Percentiles rank a stretch among this genome's conserved stretches.
Conservation (phyloP, 2,888 invertebrate genomes). For the Acanthopleura granulata region DNA sequence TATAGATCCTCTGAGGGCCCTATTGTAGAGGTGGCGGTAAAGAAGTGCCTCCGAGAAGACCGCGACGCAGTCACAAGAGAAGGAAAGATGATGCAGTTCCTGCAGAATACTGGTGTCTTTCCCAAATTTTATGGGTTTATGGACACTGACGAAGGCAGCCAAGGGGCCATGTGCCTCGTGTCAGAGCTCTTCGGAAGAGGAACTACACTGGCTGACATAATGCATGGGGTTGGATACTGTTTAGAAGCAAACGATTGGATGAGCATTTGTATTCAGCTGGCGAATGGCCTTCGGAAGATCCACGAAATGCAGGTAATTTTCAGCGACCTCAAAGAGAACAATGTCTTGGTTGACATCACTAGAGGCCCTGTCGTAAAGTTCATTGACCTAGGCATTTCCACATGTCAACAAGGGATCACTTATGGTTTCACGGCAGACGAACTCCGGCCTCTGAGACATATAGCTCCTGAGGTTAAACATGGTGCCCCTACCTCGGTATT, state of each 20-base stretch:
- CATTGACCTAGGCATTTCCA: constrained; percentile 9
- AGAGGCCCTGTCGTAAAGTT: neutral
- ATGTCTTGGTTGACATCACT: neutral
- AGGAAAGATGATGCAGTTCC: neutral
- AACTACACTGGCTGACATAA: neutral
- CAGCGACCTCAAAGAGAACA: constrained; percentile 5
- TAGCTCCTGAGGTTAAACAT: neutral
- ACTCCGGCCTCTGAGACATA: neutral
- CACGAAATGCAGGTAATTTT: neutral
- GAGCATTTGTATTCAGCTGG: constrained; percentile 12
- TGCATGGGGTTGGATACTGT: neutral
- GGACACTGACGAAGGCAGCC: neutral
- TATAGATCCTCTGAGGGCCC: neutral
- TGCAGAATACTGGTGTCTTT: constrained; percentile 1
- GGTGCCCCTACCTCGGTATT: neutral
- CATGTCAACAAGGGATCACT: neutral
- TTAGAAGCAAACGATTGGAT: constrained; percentile 6
- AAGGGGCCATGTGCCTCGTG: neutral
- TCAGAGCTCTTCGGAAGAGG: neutral
- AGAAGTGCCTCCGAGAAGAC: neutral
- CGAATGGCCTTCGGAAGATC: constrained; percentile 7
- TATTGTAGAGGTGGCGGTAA: neutral
- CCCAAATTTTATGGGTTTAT: constrained; percentile 1
- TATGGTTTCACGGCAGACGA: neutral
- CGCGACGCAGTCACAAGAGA: neutral